phyloP scores from a whole-genome alignment of 2,888 invertebrate species.

The Meandrusa payeni region DNA sequence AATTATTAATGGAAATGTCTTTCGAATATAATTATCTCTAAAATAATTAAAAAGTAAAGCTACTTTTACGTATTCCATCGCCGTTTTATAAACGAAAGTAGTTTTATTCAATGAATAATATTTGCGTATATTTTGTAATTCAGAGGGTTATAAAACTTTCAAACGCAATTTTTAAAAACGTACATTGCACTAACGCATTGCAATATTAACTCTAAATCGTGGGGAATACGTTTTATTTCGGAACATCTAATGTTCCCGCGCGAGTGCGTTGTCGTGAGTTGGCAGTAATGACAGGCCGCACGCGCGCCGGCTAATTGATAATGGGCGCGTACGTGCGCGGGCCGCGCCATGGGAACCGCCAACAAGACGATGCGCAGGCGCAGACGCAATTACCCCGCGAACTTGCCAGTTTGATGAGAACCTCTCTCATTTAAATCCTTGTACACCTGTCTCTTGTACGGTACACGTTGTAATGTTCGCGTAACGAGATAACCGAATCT shows the following conservation, averaged over 20 bases:
- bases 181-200: no score
- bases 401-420: conserved; percentile 32
- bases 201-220: no score
- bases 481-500: conserved; percentile 13
- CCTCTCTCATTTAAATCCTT: conserved; percentile 37
- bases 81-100: no score
- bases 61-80: no score
- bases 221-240: neutral
- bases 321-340: conserved; percentile 67
- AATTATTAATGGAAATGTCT: no score
- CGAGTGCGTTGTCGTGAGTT: conserved; percentile 65
- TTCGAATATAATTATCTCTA: no score
- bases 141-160: no score
- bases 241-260: conserved; percentile 30
- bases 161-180: no score
- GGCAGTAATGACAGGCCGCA: conserved; percentile 71
- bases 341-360: conserved; percentile 55
- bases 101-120: no score
- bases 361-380: conserved; percentile 23
- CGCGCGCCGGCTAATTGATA: conserved; percentile 78
- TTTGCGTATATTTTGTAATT: no score
- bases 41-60: no score
- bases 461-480: neutral
- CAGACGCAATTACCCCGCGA: conserved; percentile 41
- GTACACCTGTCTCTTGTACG: conserved; percentile 3